Base-by-base conservation (phyloP, 2,113 vertebrate genomes). In the Perca flavescens region DNA sequence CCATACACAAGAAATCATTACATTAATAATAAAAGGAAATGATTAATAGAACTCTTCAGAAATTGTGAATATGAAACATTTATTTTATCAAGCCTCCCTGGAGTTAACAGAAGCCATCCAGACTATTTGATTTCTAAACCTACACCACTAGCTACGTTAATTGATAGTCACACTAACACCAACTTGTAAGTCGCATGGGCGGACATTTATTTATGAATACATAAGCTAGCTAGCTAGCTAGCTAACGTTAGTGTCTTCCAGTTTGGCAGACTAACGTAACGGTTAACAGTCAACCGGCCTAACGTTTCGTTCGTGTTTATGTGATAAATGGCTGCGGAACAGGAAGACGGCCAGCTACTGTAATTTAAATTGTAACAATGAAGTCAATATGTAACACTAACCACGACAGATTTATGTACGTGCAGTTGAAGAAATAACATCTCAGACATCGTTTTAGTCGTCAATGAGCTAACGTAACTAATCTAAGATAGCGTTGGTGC, bases 361-460 rank as follows among this genome's bases (percentile, higher is more conserved):
- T 1, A 1, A 52, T 50, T 54, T 17, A 46, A 73, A 8, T 16
- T 10, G 1, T 2, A 43, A 47, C 8, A 63, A 66, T 6, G 7
- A 21, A 53, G 0, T 3, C 4, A 34, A 3, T 4, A 0, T 6
- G 5, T 4, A 5, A 11, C 17, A 52, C 0, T 16, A 16, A 14
- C 1, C 2, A 66, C 13, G 10, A 1, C 12, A 17, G 2, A 25
- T 22, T 8, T 21, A 22, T 5, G 0, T 6, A 40, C 9, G 1
- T 10, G 3, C 8, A 15, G 16, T 47, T 60, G 3, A 25, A 17
- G 43, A 28, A 2, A 31, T 34, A 34, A 5, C 12, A 58, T 14
- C 40, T 31, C 25, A 25, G 36, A 46, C 54, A 21, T 0, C 0
- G 31, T 19, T 56, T 4, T 19, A 22, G n/a, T 34, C 66, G 47